phyloP scores from a whole-genome alignment of 2,113 vertebrate genomes.

The Donacobius atricapilla region DNA sequence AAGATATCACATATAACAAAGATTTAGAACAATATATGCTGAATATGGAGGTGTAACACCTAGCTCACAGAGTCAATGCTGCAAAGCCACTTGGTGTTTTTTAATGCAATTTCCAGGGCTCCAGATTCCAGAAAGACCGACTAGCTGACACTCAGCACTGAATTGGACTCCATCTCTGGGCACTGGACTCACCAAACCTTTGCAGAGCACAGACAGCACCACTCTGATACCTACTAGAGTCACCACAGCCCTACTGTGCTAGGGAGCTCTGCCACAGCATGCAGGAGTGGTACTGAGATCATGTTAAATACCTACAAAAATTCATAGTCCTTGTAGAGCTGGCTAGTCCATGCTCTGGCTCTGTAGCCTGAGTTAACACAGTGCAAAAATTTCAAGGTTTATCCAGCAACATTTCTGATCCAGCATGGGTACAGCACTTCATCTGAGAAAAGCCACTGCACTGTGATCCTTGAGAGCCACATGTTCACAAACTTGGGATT shows the following conservation, averaged over 20 bases:
- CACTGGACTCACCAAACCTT: not conserved
- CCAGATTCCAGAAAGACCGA: not conserved
- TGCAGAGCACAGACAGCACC: not conserved
- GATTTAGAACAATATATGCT: not conserved
- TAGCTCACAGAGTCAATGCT: not conserved
- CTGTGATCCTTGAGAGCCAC: not conserved
- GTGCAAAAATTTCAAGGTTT: not conserved
- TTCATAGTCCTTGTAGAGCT: not conserved
- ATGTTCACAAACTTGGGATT: not conserved
- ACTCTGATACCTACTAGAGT: not conserved
- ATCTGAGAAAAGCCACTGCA: not conserved
- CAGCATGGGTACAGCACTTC: not conserved
- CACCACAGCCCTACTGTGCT: not conserved
- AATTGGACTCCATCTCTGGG: accelerated
- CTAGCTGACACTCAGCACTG: accelerated
- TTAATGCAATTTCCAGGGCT: not conserved
- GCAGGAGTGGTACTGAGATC: not conserved
- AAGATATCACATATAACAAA: not conserved
- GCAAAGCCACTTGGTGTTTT: not conserved
- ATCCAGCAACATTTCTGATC: not conserved
- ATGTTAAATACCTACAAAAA: not conserved
- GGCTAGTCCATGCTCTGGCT: not conserved
- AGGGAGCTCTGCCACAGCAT: accelerated
- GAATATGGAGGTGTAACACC: not conserved
- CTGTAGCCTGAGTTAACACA: not conserved